A percentile compares a stretch with the other conserved stretches of the same genome.
phyloP scores from a whole-genome alignment of 2,113 vertebrate species.

The Phylloscopus trochiloides region DNA sequence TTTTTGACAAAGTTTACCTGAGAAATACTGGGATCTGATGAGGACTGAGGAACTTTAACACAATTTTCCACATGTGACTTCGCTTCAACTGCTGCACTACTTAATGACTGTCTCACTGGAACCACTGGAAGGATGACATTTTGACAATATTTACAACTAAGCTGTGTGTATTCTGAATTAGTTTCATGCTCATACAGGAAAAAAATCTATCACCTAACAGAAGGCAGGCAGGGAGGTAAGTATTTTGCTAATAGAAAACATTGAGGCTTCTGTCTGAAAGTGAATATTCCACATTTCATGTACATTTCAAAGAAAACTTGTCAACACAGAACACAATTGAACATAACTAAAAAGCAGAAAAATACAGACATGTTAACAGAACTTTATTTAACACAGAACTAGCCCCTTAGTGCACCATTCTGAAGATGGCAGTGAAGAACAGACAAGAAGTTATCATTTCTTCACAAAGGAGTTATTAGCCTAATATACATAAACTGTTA shows the following conservation, averaged over 20 bases:
- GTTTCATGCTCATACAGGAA: not conserved
- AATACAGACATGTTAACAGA: not conserved
- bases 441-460: not conserved
- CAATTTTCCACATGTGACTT: slow-evolving; percentile 56
- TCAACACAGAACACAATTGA: not conserved
- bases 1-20: slow-evolving; percentile 53
- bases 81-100: slow-evolving; percentile 61
- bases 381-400: not conserved
- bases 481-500: not conserved
- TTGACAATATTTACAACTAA: slow-evolving; percentile 14
- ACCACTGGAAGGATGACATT: slow-evolving; percentile 62
- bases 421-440: not conserved
- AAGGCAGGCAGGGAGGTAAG: not conserved
- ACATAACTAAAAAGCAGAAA: not conserved
- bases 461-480: not conserved
- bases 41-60: slow-evolving; percentile 57
- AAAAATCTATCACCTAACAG: not conserved
- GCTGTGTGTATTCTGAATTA: not conserved
- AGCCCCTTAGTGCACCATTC: not conserved
- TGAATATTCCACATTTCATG: not conserved
- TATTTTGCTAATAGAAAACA: not conserved
- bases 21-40: slow-evolving; percentile 63
- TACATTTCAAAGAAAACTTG: not conserved
- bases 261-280: not conserved
- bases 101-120: slow-evolving; percentile 70